These are phyloP conservation scores for Calypte anna DNA, from an alignment of 2,113 vertebrate genomes.

Conservation along the genomic window DNA sequence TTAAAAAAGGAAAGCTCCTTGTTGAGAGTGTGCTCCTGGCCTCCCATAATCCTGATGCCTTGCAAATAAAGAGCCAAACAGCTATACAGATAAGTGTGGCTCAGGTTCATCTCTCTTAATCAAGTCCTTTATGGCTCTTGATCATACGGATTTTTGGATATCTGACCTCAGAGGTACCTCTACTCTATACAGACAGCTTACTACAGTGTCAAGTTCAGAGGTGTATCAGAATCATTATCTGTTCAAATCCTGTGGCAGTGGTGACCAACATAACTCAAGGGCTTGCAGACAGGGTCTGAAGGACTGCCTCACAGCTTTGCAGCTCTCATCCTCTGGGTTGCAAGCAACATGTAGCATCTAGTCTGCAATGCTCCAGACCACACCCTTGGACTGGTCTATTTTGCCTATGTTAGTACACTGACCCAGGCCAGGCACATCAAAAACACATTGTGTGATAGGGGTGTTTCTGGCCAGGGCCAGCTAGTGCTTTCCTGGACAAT, in stretches of 20 bases:
- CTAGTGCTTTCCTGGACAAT: not conserved
- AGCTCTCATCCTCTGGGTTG: not conserved
- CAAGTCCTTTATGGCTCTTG: not conserved
- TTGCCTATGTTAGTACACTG: accelerated
- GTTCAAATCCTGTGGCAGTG: not conserved
- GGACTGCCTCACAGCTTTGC: not conserved
- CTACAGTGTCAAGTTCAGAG: not conserved
- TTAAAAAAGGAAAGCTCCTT: not conserved
- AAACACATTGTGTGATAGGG: not conserved
- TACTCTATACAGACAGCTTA: not conserved
- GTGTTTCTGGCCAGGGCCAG: not conserved
- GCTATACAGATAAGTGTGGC: not conserved
- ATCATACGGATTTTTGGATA: not conserved
- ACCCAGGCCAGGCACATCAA: not conserved
- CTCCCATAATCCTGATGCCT: accelerated
- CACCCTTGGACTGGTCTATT: not conserved
- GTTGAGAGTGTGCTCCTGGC: not conserved
- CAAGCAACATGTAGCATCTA: not conserved
- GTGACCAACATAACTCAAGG: not conserved
- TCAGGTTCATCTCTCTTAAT: not conserved
- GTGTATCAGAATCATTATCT: not conserved
- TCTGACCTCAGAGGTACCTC: not conserved
- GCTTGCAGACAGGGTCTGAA: not conserved
- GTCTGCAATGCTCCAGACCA: not conserved
- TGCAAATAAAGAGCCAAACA: not conserved